Conservation (phyloP, 2,113 vertebrate species). For the Kobus ellipsiprymnus region DNA sequence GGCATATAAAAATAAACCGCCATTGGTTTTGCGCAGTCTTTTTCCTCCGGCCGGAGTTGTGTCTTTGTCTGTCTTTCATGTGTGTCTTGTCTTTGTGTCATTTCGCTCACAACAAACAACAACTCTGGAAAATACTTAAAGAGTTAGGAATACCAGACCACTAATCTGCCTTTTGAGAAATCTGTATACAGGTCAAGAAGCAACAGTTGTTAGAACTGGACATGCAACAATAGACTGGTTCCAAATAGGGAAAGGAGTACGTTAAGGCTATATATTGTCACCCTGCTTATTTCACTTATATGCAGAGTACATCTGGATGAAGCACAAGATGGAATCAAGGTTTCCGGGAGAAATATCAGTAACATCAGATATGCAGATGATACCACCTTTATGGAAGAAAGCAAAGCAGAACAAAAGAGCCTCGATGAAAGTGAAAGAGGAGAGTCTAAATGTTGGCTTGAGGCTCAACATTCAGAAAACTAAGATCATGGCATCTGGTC, state of each 20-base stretch:
- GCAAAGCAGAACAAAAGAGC: background rate
- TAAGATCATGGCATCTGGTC: background rate
- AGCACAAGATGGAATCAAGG: background rate
- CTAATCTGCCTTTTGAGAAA: background rate
- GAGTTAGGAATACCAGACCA: background rate
- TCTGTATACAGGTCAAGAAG: background rate
- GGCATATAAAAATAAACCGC: too few relatives aligned
- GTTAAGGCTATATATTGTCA: background rate
- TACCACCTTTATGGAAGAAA: background rate
- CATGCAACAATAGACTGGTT: background rate
- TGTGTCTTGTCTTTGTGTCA: too few relatives aligned
- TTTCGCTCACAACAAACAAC: background rate
- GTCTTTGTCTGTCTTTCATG: too few relatives aligned
- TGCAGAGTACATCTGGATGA: background rate
- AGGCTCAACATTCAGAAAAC: background rate
- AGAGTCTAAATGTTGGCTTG: background rate
- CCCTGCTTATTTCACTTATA: background rate
- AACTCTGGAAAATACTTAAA: background rate
- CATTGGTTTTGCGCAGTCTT: too few relatives aligned
- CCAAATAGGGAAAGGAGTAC: background rate
- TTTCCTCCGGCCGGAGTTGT: too few relatives aligned
- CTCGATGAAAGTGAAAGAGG: background rate
- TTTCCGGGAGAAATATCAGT: background rate
- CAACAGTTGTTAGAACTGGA: background rate
- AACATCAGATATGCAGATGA: background rate